These are phyloP conservation scores for Notocelia uddmanniana DNA, from an alignment of 2,888 invertebrate species.

Conservation along the genomic window DNA sequence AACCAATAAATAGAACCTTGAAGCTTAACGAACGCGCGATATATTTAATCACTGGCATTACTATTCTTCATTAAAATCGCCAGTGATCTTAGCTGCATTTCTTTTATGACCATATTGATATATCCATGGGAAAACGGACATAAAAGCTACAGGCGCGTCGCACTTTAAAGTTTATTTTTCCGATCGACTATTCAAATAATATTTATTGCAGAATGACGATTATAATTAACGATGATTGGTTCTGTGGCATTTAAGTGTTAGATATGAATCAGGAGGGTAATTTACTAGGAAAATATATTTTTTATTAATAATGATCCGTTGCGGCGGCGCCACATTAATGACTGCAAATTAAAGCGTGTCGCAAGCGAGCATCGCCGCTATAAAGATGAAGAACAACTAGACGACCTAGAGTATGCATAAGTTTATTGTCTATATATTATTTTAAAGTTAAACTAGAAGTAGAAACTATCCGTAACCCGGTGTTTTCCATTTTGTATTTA, in stretches of 20 bases:
- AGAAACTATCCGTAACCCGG: too few species aligned
- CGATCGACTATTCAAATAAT: neutral
- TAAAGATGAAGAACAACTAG: neutral
- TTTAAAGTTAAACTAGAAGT: too few species aligned
- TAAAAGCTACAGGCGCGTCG: neutral
- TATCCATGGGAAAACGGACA: neutral
- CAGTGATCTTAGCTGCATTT: neutral
- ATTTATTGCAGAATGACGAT: neutral
- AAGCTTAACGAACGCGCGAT: neutral
- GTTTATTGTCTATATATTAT: too few species aligned
- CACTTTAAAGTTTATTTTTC: neutral
- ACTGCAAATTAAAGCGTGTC: constrained; percentile 2
- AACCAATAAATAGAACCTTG: constrained; percentile 4
- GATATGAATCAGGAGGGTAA: constrained; percentile 5
- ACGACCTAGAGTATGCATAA: too few species aligned
- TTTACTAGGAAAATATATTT: constrained; percentile 15
- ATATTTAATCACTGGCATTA: neutral
- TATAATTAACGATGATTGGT: constrained; percentile 1
- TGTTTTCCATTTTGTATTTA: too few species aligned
- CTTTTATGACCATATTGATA: neutral
- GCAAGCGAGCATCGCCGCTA: neutral
- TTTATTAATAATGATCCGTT: neutral
- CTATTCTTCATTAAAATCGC: neutral
- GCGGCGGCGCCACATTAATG: constrained; percentile 2
- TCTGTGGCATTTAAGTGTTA: constrained; percentile 15